phyloP scores from a whole-genome alignment of 2,888 invertebrate species.

The Eristalis tenax region DNA sequence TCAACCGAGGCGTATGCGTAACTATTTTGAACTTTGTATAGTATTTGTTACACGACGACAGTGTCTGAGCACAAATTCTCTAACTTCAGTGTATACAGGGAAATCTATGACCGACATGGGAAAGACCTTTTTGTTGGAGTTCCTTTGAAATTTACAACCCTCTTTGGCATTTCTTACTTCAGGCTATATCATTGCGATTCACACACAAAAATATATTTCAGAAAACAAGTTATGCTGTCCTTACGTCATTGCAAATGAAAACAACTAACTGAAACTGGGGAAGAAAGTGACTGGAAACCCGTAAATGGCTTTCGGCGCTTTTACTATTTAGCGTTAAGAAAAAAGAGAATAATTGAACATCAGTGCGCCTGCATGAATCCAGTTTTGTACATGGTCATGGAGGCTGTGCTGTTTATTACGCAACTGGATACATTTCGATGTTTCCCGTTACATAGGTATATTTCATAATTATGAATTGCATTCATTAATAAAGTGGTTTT shows the following conservation, averaged over 20 bases:
- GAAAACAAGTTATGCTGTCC: slow-evolving; percentile 6
- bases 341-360: slow-evolving; percentile 7
- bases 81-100: background rate
- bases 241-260: slow-evolving; percentile 46
- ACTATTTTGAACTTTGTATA: slow-evolving; percentile 21
- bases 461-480: background rate
- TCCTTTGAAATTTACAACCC: background rate
- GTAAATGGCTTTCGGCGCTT: slow-evolving; percentile 29
- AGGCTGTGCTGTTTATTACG: slow-evolving; percentile 16
- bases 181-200: background rate
- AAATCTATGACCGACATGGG: slow-evolving; percentile 8
- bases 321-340: slow-evolving; percentile 29
- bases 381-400: slow-evolving; percentile 5
- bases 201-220: background rate
- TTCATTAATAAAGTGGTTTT: background rate
- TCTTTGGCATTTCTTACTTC: background rate
- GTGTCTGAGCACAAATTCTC: background rate
- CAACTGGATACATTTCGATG: slow-evolving; percentile 12
- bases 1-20: slow-evolving; percentile 63
- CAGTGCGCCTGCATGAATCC: slow-evolving; percentile 12
- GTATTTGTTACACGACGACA: background rate
- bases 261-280: slow-evolving; percentile 13
- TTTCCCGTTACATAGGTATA: slow-evolving; percentile 27
- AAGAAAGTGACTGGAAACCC: slow-evolving; percentile 45
- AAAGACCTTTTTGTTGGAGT: slow-evolving; percentile 6